Base-by-base conservation (phyloP, 2,888 invertebrate genomes). In the Temnothorax unifasciatus region DNA sequence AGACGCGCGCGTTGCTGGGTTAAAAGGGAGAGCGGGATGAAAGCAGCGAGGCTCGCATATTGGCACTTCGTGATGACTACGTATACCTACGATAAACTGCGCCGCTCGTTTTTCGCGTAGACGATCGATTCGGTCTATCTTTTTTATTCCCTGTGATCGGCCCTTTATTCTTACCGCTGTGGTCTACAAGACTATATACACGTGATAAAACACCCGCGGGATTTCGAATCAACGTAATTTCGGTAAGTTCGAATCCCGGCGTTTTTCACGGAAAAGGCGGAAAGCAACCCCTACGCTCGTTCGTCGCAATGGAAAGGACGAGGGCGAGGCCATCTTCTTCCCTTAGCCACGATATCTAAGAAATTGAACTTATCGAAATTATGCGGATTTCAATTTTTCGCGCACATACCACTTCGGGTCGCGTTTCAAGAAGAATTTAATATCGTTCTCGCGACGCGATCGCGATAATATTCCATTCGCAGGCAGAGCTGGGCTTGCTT, bases 41-140 rank as follows among this genome's bases (percentile, higher is more conserved):
- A 75, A 76, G 69, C 34, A 47, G 29, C 38, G 71, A 54, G 54
- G 64, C 79, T 83, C 79, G 66, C 82, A 85, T 82, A 85, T 89
- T 87, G 76, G 76, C 88, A 71, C 82, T 84, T 85, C 84, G 73
- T 59, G 82, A 34, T 47, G 44, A 83, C 50, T 73, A 47, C 6
- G 29, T 34, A 34, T 34, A 34, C 29, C 29, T 29, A 29, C 57
- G 84, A 87, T 86, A 83, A 73, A 89, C 88, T 86, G 79, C 79
- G 87, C 88, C 90, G 87, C 82, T 88, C 86, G 85, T 87, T 88
- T 88, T 88, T 86, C 82, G 61, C 85, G 73, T 79, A 85, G 73
- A 75, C 74, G 69, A 88, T 82, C 74, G 69, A 88, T 82, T 87
- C 84, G 88, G 90, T 87, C 87, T 86, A 85, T 90, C 59, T 73